These are phyloP conservation scores for Brachionus sp. DNA, from an alignment of 1,140 invertebrate genomes.

Conservation along the genomic window DNA sequence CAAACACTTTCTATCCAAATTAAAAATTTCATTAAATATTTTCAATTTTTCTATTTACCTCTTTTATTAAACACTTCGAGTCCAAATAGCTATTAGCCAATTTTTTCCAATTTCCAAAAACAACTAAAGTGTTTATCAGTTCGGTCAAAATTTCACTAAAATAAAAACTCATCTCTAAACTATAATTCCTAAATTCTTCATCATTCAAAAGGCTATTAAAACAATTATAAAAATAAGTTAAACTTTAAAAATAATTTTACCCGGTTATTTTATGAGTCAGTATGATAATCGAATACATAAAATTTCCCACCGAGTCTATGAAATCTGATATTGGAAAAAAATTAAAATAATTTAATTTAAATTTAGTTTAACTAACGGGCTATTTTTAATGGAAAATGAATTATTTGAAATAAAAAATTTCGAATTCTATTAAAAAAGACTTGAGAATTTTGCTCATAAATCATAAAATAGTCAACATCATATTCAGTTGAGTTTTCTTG, in stretches of 20 bases:
- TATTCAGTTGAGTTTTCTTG: not conserved
- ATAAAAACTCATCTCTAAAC: not conserved
- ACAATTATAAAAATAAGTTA: not conserved
- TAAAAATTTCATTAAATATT: not conserved
- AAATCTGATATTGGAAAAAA: not conserved
- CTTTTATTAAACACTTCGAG: not conserved
- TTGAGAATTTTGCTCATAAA: slow-evolving; percentile 20
- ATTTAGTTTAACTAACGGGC: not conserved
- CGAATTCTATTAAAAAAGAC: slow-evolving; percentile 38
- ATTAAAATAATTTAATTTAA: not conserved
- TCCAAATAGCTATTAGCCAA: not conserved
- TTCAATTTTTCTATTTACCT: not conserved
- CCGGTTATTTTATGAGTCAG: slow-evolving; percentile 7
- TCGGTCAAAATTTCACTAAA: not conserved
- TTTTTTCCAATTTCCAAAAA: slow-evolving; percentile 22
- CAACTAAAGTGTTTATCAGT: not conserved
- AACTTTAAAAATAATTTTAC: not conserved
- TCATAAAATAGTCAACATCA: slow-evolving; percentile 33
- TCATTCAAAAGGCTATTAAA: not conserved
- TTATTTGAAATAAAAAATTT: slow-evolving; percentile 12
- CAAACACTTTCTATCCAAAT: not conserved
- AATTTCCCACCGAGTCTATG: slow-evolving; percentile 6
- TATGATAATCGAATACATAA: not conserved
- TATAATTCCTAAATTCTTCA: not conserved
- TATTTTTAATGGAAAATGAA: not conserved